phyloP scores from a whole-genome alignment of 1,140 invertebrate genomes.

The Dinothrombium tinctorium region DNA sequence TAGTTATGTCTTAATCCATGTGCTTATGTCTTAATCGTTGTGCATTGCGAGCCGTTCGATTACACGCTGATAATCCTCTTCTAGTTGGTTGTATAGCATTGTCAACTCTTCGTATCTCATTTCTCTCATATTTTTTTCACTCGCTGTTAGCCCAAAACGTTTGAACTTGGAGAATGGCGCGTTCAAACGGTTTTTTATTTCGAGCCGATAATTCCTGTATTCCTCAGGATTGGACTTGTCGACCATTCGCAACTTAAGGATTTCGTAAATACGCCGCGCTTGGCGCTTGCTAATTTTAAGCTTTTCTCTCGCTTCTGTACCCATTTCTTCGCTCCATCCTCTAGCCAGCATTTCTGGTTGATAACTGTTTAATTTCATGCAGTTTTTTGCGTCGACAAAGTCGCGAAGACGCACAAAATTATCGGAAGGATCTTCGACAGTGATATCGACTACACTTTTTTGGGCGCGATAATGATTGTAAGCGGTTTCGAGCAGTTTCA shows the following conservation, averaged over 20 bases:
- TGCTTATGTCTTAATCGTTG: too few species aligned
- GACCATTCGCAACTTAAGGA: slow-evolving; percentile 46
- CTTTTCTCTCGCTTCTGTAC: slow-evolving; percentile 40
- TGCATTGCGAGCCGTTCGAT: slow-evolving; percentile 21
- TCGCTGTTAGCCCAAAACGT: slow-evolving; percentile 38
- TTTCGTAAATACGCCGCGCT: slow-evolving; percentile 62
- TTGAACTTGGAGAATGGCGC: slow-evolving; percentile 40
- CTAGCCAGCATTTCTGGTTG: slow-evolving; percentile 33
- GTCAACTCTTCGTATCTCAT: slow-evolving; percentile 23
- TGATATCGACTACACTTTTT: slow-evolving; percentile 56
- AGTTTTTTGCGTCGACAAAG: slow-evolving; percentile 58
- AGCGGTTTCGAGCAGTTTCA: slow-evolving; percentile 44
- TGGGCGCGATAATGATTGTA: slow-evolving; percentile 45
- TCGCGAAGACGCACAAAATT: slow-evolving; percentile 65
- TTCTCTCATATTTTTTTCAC: slow-evolving; percentile 26
- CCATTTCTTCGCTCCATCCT: slow-evolving; percentile 54
- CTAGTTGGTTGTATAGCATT: slow-evolving; percentile 23
- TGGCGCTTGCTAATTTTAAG: slow-evolving; percentile 52
- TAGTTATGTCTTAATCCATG: too few species aligned
- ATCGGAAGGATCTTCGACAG: slow-evolving; percentile 75
- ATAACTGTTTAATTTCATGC: slow-evolving; percentile 39
- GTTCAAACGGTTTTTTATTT: slow-evolving; percentile 63
- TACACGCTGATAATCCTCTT: slow-evolving; percentile 25
- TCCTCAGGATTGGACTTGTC: slow-evolving; percentile 39
- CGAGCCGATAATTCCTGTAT: slow-evolving; percentile 48